Evolutionary conservation across 2,888 invertebrate genomes (phyloP), one percentile per base, ranked within the genome.

Genomic region (Pteria penguin): DNA sequence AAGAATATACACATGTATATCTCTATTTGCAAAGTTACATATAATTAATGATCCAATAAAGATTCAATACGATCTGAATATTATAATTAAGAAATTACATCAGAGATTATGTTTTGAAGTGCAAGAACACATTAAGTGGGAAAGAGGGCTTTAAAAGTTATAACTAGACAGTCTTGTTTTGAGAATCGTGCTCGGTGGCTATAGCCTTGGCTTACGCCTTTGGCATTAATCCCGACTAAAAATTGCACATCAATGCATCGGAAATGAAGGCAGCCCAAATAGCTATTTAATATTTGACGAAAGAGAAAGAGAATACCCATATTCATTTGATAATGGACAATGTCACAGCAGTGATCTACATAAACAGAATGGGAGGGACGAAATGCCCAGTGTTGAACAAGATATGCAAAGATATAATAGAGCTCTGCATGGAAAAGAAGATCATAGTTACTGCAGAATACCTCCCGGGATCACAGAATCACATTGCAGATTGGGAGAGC

Each of bases 361-460:
- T 68, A 33, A 73, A 67, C 52, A 26, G 60, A n/a, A 58, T 66
- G 66, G 72, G 57, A 2, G 60, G 67, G 24, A 60, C 60, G 11
- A 8, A 32, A 24, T 72, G 57, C 1, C 55, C 18, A 29, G 31
- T 67, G n/a, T 55, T 67, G 2, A 54, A 67, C 14, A n/a, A 24
- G 31, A 67, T 55, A 14, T 14, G 54, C 0, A 67, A 55, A 54
- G 55, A 54, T 31, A 54, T 29, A 14, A 2, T 24, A 29, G 2
- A 45, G 1, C 0, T 32, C 1, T 32, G 22, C 26, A 65, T 65
- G 36, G 18, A 14, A n/a, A 65, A 36, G 22, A 14, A 14, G 65
- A 65, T 65, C 65, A 65, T 36, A 31, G 24, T 65, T 65, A 65
- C 65, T 36, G 65, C 65, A 36, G 65, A 65, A 45, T 65, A 65